phyloP scores from a whole-genome alignment of 2,888 invertebrate species.

The Orgyia antiqua region DNA sequence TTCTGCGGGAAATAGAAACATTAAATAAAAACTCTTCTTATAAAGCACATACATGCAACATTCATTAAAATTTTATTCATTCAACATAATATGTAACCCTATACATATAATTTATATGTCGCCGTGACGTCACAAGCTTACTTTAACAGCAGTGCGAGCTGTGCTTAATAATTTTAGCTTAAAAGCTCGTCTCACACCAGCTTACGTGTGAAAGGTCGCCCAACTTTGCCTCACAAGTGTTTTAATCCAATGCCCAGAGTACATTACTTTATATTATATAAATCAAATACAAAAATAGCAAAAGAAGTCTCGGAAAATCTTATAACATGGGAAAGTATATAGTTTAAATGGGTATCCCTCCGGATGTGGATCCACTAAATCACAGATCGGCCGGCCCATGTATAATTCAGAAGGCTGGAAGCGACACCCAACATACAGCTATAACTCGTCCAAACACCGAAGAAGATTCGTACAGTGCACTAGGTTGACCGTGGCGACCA shows the following conservation, averaged over 20 bases:
- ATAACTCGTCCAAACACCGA: slow-evolving; percentile 55
- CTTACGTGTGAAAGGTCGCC: slow-evolving; percentile 59
- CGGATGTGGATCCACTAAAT: slow-evolving; percentile 60
- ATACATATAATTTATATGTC: too few species aligned
- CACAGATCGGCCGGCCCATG: slow-evolving; percentile 62
- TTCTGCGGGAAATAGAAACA: too few species aligned
- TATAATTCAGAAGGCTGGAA: slow-evolving; percentile 66
- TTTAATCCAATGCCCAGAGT: slow-evolving; percentile 46
- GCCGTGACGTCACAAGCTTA: slow-evolving; percentile 46
- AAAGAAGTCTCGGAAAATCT: slow-evolving; percentile 10
- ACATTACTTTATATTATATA: not conserved
- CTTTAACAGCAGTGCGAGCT: slow-evolving; percentile 52
- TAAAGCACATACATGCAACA: too few species aligned
- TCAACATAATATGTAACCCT: too few species aligned
- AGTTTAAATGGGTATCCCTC: slow-evolving; percentile 47
- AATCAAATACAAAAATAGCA: not conserved
- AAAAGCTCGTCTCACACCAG: slow-evolving; percentile 67
- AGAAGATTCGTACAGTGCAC: slow-evolving; percentile 51
- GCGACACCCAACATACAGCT: slow-evolving; percentile 53
- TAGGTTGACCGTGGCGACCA: slow-evolving; percentile 59
- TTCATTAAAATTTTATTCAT: too few species aligned
- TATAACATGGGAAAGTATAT: slow-evolving; percentile 44
- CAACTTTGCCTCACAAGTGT: slow-evolving; percentile 48
- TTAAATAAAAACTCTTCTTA: too few species aligned
- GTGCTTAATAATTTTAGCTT: slow-evolving; percentile 73